phyloP scores from a whole-genome alignment of 2,888 invertebrate genomes.

The Invenusta paracnida region DNA sequence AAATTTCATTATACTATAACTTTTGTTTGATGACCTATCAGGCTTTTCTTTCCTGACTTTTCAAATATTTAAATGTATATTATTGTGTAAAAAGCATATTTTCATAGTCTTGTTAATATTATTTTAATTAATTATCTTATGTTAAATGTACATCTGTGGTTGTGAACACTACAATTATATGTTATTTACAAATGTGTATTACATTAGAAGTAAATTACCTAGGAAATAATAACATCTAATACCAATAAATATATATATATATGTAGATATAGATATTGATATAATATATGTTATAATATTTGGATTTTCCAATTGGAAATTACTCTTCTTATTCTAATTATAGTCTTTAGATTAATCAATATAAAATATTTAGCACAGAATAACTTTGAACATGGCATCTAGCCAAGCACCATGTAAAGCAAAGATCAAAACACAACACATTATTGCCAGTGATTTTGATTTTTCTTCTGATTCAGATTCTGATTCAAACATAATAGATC shows the following conservation, averaged over 20 bases:
- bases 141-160: not conserved
- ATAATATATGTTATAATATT: not conserved
- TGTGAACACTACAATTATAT: not conserved
- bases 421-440: slow-evolving; percentile 11
- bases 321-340: not conserved
- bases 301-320: slow-evolving; percentile 13
- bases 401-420: not conserved
- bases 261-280: slow-evolving; percentile 11
- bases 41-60: slow-evolving; percentile 10
- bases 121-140: not conserved
- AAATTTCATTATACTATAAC: not conserved
- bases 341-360: not conserved
- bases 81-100: not conserved
- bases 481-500: not conserved
- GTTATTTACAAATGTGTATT: not conserved
- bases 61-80: not conserved
- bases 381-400: slow-evolving; percentile 7
- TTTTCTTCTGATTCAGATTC: not conserved
- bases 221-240: not conserved
- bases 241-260: not conserved
- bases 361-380: slow-evolving; percentile 4
- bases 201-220: slow-evolving; percentile 29
- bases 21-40: slow-evolving; percentile 12
- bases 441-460: not conserved
- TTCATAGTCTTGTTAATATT: slow-evolving; percentile 10